phyloP scores from a whole-genome alignment of 1,140 invertebrate genomes.

The Drosophila nasuta region DNA sequence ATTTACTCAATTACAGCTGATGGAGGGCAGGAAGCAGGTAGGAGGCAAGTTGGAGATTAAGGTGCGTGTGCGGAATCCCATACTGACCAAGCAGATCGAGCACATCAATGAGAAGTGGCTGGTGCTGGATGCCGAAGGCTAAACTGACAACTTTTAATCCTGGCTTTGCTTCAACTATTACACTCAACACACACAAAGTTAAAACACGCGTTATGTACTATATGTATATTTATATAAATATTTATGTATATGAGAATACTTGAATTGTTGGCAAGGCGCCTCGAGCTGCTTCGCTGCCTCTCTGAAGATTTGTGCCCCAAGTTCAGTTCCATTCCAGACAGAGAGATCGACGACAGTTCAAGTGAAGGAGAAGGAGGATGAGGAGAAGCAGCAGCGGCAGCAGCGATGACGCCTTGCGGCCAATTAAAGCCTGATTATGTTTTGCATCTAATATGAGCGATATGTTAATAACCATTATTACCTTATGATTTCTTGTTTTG shows the following conservation, averaged over 20 bases:
- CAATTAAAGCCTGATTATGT: conserved; percentile 76
- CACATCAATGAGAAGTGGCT: conserved; percentile 97
- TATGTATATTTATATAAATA: conserved; percentile 61
- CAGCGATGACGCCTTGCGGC: conserved; percentile 46
- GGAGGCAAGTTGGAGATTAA: conserved; percentile 97
- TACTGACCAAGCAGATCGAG: conserved; percentile 95
- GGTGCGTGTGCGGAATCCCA: conserved; percentile 95
- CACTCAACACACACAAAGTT: conserved; percentile 56
- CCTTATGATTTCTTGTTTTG: neutral
- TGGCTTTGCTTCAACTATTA: conserved; percentile 36
- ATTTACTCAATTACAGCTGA: conserved; percentile 87
- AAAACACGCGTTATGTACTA: conserved; percentile 59
- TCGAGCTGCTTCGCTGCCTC: conserved; percentile 26
- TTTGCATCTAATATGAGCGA: conserved; percentile 55
- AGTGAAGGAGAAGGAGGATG: conserved; percentile 6
- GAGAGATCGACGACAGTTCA: conserved; percentile 24
- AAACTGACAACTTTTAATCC: conserved; percentile 21
- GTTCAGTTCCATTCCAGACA: conserved; percentile 66
- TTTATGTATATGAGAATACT: conserved; percentile 64
- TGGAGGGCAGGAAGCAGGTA: conserved; percentile 94
- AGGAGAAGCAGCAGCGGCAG: conserved; percentile 23
- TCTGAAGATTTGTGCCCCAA: conserved; percentile 59
- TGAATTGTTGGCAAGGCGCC: conserved; percentile 60
- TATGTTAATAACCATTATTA: conserved; percentile 49
- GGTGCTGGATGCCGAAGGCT: conserved; percentile 87